phyloP scores from a whole-genome alignment of 2,888 invertebrate species.

The Eurois occulta region DNA sequence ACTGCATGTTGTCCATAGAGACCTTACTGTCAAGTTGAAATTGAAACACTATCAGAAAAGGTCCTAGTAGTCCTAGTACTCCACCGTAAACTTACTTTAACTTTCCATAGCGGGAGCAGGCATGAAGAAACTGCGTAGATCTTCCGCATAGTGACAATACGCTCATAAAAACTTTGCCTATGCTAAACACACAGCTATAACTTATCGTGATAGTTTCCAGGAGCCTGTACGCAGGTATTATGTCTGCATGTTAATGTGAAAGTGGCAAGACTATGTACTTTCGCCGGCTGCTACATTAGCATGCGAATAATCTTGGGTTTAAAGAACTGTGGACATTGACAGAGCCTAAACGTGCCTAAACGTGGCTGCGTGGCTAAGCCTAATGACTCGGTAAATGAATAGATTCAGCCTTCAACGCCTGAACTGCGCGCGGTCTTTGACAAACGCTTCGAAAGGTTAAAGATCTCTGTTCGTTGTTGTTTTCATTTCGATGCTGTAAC shows the following conservation, averaged over 20 bases:
- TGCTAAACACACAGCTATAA: constrained; percentile 68
- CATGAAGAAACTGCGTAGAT: constrained; percentile 47
- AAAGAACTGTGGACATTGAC: constrained; percentile 58
- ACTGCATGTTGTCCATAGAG: background rate
- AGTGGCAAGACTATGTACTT: constrained; percentile 81
- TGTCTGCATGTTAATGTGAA: constrained; percentile 81
- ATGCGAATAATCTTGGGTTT: constrained; percentile 75
- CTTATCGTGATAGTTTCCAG: constrained; percentile 76
- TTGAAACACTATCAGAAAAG: background rate
- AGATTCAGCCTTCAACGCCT: background rate
- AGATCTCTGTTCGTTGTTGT: background rate
- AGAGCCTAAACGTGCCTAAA: constrained; percentile 17
- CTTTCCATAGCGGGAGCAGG: constrained; percentile 15
- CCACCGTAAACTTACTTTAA: constrained; percentile 11
- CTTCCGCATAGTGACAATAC: constrained; percentile 66
- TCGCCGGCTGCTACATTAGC: constrained; percentile 75
- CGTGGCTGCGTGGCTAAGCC: constrained; percentile 43
- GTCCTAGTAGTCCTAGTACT: background rate
- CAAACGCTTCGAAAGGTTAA: constrained; percentile 14
- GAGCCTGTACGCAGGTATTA: constrained; percentile 71
- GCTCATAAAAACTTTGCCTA: constrained; percentile 73
- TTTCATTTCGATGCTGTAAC: background rate
- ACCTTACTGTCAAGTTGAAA: background rate
- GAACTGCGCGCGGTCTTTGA: constrained; percentile 1
- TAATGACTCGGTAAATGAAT: constrained; percentile 44